Percentiles rank a stretch among this genome's conserved stretches.
phyloP scores from a whole-genome alignment of 2,888 invertebrate genomes.

The Azorinus chamasolen region DNA sequence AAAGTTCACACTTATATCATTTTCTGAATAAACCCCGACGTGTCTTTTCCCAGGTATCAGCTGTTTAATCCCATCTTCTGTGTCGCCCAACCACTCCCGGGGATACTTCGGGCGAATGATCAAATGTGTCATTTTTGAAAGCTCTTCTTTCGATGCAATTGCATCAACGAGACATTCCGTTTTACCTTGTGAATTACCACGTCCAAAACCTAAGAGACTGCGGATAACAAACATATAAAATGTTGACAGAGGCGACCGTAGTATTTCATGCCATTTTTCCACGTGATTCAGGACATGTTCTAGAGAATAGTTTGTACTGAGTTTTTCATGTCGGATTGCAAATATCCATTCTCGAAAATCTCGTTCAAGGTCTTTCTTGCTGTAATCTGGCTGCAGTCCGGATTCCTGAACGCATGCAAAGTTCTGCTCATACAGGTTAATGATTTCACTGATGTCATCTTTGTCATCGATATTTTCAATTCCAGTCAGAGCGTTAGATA shows the following conservation, averaged over 20 bases:
- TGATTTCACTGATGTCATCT: conserved; percentile 48
- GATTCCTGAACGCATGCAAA: conserved; percentile 40
- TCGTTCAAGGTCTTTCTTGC: conserved; percentile 59
- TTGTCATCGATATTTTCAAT: conserved; percentile 42
- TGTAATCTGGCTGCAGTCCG: conserved; percentile 14
- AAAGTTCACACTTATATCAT: background rate
- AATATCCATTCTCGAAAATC: conserved; percentile 71
- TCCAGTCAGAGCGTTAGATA: conserved; percentile 20
- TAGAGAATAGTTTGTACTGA: conserved; percentile 44
- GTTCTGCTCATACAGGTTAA: conserved; percentile 58
- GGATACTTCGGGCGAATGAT: conserved; percentile 64
- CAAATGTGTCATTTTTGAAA: conserved; percentile 51
- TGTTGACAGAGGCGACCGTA: conserved; percentile 61
- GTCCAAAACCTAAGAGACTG: conserved; percentile 67
- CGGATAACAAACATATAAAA: conserved; percentile 66
- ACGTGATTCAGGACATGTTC: conserved; percentile 66
- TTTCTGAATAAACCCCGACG: conserved; percentile 7
- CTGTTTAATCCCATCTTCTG: conserved; percentile 20
- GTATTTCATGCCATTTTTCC: conserved; percentile 59
- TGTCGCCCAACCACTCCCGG: conserved; percentile 68
- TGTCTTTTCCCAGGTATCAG: conserved; percentile 26
- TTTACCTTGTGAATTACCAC: conserved; percentile 44
- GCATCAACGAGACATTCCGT: conserved; percentile 65
- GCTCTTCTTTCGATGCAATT: conserved; percentile 35
- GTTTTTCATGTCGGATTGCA: conserved; percentile 62